Evolutionary conservation across 1,140 invertebrate genomes (phyloP).

Genomic region (Dendroctonus ponderosae): DNA sequence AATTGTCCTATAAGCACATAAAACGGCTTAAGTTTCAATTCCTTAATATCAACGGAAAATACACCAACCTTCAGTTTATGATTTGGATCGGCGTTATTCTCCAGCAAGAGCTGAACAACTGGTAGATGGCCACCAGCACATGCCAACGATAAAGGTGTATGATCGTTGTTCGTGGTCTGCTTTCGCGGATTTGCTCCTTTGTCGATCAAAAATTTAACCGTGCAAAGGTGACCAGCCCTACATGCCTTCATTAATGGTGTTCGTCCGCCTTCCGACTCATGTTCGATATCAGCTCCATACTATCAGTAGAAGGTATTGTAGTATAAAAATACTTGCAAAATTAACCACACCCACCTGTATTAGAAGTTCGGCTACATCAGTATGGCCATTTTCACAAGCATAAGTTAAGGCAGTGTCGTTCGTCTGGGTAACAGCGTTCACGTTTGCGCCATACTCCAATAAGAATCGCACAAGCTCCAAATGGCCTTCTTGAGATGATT

Average conservation of each 20-base stretch:
- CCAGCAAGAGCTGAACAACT: slow-evolving; percentile 88
- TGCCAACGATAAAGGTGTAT: slow-evolving; percentile 95
- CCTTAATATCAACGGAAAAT: background rate
- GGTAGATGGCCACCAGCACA: slow-evolving; percentile 93
- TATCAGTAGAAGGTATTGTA: slow-evolving; percentile 45
- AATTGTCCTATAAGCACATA: slow-evolving; percentile 74
- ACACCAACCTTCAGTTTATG: slow-evolving; percentile 78
- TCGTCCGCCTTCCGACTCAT: slow-evolving; percentile 89
- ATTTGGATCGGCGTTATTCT: slow-evolving; percentile 89
- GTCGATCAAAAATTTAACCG: slow-evolving; percentile 92
- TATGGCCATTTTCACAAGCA: slow-evolving; percentile 95
- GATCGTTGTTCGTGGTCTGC: slow-evolving; percentile 96
- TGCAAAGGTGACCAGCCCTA: slow-evolving; percentile 96
- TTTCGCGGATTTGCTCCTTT: slow-evolving; percentile 89
- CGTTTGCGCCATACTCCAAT: slow-evolving; percentile 81
- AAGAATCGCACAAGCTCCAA: slow-evolving; percentile 89
- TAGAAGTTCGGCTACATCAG: slow-evolving; percentile 88
- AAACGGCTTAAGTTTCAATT: background rate
- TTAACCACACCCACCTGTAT: too few species aligned
- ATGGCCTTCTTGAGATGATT: slow-evolving; percentile 96
- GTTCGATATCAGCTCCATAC: slow-evolving; percentile 90
- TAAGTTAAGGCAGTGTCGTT: slow-evolving; percentile 86
- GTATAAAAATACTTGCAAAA: background rate
- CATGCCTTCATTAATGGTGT: slow-evolving; percentile 99
- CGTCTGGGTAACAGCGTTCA: slow-evolving; percentile 90